Evolutionary conservation across 2,113 vertebrate species (phyloP).

Genomic region (Erinaceus europaeus): DNA sequence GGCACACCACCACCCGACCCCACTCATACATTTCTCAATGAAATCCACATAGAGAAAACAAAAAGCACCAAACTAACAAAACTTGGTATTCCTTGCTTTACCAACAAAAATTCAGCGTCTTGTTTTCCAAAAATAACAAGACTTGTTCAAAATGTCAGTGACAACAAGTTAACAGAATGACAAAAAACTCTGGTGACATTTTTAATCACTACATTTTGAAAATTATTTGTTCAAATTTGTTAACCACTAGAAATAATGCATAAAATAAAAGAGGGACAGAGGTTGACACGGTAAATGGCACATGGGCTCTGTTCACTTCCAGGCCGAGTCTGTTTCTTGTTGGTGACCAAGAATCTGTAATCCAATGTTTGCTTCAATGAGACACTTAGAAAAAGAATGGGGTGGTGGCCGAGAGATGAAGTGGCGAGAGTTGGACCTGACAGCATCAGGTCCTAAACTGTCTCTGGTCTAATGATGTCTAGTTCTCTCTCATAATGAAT

Average conservation of each 20-base stretch:
- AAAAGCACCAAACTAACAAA: background rate
- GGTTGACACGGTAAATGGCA: background rate
- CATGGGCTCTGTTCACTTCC: background rate
- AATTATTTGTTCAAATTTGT: background rate
- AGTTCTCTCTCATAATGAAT: too few relatives aligned
- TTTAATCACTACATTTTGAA: background rate
- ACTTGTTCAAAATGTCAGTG: background rate
- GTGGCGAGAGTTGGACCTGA: too few relatives aligned
- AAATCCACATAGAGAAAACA: background rate
- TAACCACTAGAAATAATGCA: slow-evolving; percentile 28
- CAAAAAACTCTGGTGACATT: background rate
- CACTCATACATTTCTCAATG: too few relatives aligned
- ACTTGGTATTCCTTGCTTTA: background rate
- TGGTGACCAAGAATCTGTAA: background rate
- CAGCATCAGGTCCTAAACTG: too few relatives aligned
- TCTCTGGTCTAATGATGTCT: too few relatives aligned
- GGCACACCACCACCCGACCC: too few relatives aligned
- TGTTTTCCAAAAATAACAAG: background rate
- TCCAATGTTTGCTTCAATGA: too few relatives aligned
- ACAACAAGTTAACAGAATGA: background rate
- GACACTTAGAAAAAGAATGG: too few relatives aligned
- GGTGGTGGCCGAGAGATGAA: too few relatives aligned
- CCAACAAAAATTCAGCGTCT: background rate
- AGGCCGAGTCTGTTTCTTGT: background rate
- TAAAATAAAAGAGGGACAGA: background rate